Percentiles rank a stretch among this genome's conserved stretches.
These are phyloP conservation scores for Hemibagrus wyckioides DNA, from an alignment of 2,113 vertebrate species.

Conservation along the genomic window DNA sequence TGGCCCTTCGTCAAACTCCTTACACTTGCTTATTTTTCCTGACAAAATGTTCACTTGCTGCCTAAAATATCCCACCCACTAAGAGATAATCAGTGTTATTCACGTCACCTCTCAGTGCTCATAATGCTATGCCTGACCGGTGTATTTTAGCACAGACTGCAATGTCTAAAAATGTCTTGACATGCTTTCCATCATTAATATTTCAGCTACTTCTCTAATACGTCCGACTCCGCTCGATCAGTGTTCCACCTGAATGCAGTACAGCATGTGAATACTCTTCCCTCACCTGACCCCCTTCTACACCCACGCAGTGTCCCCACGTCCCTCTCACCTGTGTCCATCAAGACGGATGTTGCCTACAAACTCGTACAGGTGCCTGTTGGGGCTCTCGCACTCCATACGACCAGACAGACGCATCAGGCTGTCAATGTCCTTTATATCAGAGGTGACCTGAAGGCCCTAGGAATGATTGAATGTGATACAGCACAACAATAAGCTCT, in stretches of 20 bases:
- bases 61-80: no score
- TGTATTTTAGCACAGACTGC: neutral
- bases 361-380: constrained; percentile 96
- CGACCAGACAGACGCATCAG: constrained; percentile 86
- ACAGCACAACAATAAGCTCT: neutral
- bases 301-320: neutral
- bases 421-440: constrained; percentile 90
- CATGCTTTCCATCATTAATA: constrained; percentile 8
- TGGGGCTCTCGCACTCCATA: constrained; percentile 97
- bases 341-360: constrained; percentile 93
- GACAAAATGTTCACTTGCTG: no score
- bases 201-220: neutral
- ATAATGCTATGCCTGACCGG: no score
- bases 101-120: no score
- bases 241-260: neutral
- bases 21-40: no score
- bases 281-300: neutral
- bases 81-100: no score
- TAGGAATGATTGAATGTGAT: constrained; percentile 52
- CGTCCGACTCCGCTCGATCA: neutral
- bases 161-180: neutral
- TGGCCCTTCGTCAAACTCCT: no score
- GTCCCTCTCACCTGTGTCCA: constrained; percentile 82
- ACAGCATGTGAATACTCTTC: neutral
- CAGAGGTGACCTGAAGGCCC: constrained; percentile 89